Evolutionary conservation across 2,113 vertebrate genomes (phyloP).

Genomic region (Vanacampus margaritifer): DNA sequence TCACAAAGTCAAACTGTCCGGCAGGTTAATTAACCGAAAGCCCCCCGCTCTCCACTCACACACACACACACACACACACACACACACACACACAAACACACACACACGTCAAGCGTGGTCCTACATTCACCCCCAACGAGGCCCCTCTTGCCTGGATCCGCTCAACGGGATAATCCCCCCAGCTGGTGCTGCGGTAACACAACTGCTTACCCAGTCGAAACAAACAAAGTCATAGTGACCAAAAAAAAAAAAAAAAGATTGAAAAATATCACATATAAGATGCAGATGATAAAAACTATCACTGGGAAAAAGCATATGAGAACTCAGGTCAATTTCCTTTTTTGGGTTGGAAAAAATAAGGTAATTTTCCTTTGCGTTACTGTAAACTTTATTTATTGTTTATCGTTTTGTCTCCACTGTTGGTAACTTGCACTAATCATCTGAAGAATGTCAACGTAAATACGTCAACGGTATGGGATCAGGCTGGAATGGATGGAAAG

Average conservation of each 20-base stretch:
- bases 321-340: not conserved
- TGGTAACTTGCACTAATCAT: conserved; percentile 58
- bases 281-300: not conserved
- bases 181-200: conserved; percentile 57
- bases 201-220: conserved; percentile 9
- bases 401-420: conserved; percentile 8
- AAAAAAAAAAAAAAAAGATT: not conserved
- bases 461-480: conserved; percentile 37
- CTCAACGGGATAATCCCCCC: conserved; percentile 64
- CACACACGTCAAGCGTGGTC: not conserved
- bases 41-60: conserved; percentile 22
- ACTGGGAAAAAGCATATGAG: not conserved
- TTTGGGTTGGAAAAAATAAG: not conserved
- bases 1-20: conserved; percentile 37
- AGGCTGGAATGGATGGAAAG: conserved; percentile 44
- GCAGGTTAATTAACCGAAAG: conserved; percentile 66
- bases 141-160: conserved; percentile 52
- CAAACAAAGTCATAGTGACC: conserved; percentile 5
- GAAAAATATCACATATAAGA: not conserved
- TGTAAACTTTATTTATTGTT: not conserved
- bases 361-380: not conserved
- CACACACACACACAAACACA: conserved; percentile 5
- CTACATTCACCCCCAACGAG: conserved; percentile 23
- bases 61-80: not conserved
- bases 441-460: conserved; percentile 54